A percentile compares a stretch with the other conserved stretches of the same genome.
These are phyloP conservation scores for Tetraodon nigroviridis DNA, from an alignment of 2,113 vertebrate genomes.

Conservation along the genomic window DNA sequence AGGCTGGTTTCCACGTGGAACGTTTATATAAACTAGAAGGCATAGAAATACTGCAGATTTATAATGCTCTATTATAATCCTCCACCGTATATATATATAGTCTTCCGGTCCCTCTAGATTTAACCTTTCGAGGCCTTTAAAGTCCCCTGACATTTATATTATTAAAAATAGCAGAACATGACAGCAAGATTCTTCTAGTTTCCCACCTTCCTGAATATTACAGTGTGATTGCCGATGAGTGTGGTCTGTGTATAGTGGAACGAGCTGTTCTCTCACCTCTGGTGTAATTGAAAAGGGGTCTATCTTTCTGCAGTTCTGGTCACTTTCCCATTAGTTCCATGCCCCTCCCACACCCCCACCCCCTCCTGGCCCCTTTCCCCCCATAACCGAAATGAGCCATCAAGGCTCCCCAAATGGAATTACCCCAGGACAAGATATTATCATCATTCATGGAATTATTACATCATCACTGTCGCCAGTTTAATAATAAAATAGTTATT, in stretches of 20 bases:
- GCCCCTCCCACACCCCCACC: conserved; percentile 6
- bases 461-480: conserved; percentile 36
- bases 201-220: conserved; percentile 36
- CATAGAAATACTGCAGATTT: background rate
- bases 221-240: conserved; percentile 33
- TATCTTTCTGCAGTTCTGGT: conserved; percentile 43
- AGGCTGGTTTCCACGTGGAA: background rate
- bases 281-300: conserved; percentile 58
- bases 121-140: conserved; percentile 5
- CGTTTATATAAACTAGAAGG: background rate
- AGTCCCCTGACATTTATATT: conserved; percentile 21
- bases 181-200: conserved; percentile 25
- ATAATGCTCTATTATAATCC: background rate
- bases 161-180: conserved; percentile 35
- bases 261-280: conserved; percentile 37
- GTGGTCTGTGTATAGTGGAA: conserved; percentile 21
- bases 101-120: conserved; percentile 11
- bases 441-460: conserved; percentile 48
- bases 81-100: background rate
- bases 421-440: conserved; percentile 58
- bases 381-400: conserved; percentile 44
- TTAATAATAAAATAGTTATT: conserved; percentile 47
- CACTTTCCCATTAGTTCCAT: conserved; percentile 55
- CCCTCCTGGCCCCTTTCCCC: background rate
- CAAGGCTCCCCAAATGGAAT: conserved; percentile 44